Evolutionary conservation across 30 jellyfish, hydroid and myxozoan genomes (phyloP), one percentile per base, ranked within the genome.

Genomic region (Rhopilema esculentum): DNA sequence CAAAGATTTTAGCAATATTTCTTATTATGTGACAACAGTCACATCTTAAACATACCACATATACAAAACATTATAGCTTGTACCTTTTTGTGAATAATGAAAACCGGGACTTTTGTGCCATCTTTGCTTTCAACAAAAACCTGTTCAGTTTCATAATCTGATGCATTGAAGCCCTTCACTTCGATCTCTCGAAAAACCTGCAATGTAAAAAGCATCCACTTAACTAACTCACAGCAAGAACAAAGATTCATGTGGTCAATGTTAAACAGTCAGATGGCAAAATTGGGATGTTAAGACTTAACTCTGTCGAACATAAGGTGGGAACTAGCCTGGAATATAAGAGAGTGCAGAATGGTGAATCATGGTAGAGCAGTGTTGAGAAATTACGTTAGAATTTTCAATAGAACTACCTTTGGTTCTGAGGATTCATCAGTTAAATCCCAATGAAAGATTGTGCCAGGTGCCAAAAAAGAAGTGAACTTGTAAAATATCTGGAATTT

Each of bases 41-140:
- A n/a, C n/a, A n/a, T n/a, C n/a, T n/a, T n/a, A n/a, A n/a, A n/a
- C n/a, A n/a, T n/a, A n/a, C n/a, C n/a, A n/a, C n/a, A n/a, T n/a
- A n/a, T n/a, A n/a, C n/a, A n/a, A n/a, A n/a, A n/a, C n/a, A n/a
- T n/a, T n/a, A n/a, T n/a, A n/a, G n/a, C n/a, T 25, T 29, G 49
- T 51, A 95, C 99, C 98, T 95, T 95, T 66, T 77, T 95, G 84
- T 95, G 96, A 1, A 95, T 88, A 53, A 95, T 66, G 66, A 90
- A 95, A 89, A 95, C 88, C 2, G 99, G 99, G 18, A 91, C 82
- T 49, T 66, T 74, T 57, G 98, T 95, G 21, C 98, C 98, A 87
- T 95, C 99, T 82, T 95, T 95, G 89, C 99, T 95, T 31, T 30
- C 53, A 51, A 78, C 92, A 80, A 95, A 95, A 26, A 91, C 85